Base-by-base conservation (phyloP, 1,140 invertebrate genomes). In the Diachasmimorpha longicaudata region DNA sequence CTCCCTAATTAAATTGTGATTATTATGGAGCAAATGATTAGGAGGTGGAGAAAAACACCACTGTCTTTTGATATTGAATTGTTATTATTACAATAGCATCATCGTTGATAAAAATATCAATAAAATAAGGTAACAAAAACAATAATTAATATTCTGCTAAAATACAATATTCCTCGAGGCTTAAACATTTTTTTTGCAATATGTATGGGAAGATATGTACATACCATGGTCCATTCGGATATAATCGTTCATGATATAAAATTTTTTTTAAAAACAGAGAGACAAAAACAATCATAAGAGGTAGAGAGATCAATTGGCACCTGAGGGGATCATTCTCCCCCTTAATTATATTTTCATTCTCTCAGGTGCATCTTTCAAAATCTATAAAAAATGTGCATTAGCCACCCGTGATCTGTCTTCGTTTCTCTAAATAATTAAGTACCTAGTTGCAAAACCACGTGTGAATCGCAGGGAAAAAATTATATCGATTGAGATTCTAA, bases 101-200 rank as follows among this genome's bases (percentile, higher is more conserved):
- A 77, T 77, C 25, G 48, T 74, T 81, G 78, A 70, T 80, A 74
- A 77, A 73, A 68, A 68, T 77, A 77, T 55, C 75, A 77, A 80
- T 80, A 79, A 80, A 77, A 79, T 81, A 77, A 77, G 77, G 79
- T 79, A 81, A 81, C 79, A 81, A 80, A 80, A 81, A 80, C 79
- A 80, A 80, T 79, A 36, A 72, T 81, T 78, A 81, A 79, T 79
- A 68, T 81, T 77, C 77, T 63, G 76, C 76, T 79, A 82, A 79
- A 82, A 77, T 81, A 78, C 79, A 79, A 42, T 36, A 21, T 55
- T 52, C 9, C 14, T 68, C 25, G 36, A 37, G 36, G 31, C 36
- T 37, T 68, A 16, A 37, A 68, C n/a, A 37, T 37, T 68, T 16
- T 68, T 16, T 6, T 37, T 16, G 31, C n/a, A 37, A 66, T 37